Percentiles rank a stretch among this genome's conserved stretches.
Evolutionary conservation across 2,888 invertebrate species (phyloP).

Genomic region (Slavum lentiscoides): DNA sequence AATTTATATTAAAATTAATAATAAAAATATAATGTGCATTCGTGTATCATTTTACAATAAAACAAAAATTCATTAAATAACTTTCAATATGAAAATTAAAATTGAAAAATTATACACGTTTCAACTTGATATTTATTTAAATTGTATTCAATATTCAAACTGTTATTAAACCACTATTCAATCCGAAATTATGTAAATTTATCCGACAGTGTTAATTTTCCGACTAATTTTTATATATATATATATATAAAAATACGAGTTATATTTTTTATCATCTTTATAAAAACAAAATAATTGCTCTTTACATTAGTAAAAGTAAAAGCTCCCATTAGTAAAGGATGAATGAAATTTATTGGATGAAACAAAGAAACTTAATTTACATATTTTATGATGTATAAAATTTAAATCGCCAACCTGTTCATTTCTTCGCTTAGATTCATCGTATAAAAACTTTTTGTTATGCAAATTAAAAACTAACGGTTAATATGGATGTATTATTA

Average conservation of each 20-base stretch:
- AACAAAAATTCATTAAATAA: too few species aligned
- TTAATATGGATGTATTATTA: neutral
- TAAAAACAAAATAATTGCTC: slow-evolving; percentile 4
- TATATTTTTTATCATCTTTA: too few species aligned
- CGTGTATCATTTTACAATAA: too few species aligned
- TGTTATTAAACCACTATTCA: too few species aligned
- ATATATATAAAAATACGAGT: neutral
- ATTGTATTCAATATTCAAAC: too few species aligned
- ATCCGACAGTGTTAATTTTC: too few species aligned
- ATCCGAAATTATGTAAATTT: too few species aligned
- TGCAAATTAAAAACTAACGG: neutral
- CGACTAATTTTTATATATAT: neutral
- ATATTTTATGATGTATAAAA: slow-evolving; percentile 31
- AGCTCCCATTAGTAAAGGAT: neutral
- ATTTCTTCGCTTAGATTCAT: neutral
- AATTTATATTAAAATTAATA: too few species aligned
- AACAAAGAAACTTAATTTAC: slow-evolving; percentile 30
- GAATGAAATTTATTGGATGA: neutral
- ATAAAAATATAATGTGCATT: too few species aligned
- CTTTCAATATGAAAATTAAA: too few species aligned
- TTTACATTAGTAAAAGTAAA: neutral
- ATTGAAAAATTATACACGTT: too few species aligned
- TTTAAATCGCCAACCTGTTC: neutral
- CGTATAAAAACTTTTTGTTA: neutral
- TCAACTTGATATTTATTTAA: too few species aligned